Conservation (phyloP, 2,113 vertebrate species). For the Amazona guildingii region DNA sequence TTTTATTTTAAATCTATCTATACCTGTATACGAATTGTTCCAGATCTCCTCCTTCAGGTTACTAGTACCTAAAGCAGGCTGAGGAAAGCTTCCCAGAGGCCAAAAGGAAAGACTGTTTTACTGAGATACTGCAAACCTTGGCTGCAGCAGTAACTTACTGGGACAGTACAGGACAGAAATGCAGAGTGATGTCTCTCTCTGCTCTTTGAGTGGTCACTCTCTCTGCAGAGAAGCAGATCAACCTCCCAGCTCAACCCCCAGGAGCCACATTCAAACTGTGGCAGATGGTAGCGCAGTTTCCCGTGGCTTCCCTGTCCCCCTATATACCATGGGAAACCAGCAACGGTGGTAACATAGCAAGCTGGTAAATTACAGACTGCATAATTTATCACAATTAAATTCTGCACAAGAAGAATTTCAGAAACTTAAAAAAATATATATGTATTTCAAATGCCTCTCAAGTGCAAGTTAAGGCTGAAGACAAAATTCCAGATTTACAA, state of each 20-base stretch:
- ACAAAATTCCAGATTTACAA: not conserved
- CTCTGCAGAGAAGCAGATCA: not conserved
- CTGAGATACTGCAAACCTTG: not conserved
- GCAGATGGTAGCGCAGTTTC: not conserved
- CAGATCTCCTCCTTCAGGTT: not conserved
- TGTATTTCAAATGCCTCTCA: not conserved
- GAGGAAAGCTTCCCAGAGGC: not conserved
- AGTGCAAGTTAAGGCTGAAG: not conserved
- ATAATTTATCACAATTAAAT: not conserved
- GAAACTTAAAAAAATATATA: not conserved
- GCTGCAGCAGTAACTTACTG: not conserved
- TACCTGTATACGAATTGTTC: not conserved
- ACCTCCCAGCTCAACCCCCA: fast-evolving
- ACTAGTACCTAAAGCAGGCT: not conserved
- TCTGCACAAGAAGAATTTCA: not conserved
- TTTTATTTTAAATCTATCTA: not conserved
- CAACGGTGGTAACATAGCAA: not conserved
- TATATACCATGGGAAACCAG: not conserved
- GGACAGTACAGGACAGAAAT: not conserved
- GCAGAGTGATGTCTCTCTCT: not conserved
- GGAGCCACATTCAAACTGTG: not conserved
- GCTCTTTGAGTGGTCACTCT: not conserved
- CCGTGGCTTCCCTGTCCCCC: not conserved
- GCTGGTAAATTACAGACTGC: not conserved
- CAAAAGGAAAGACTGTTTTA: not conserved